Conservation (phyloP, 1,140 invertebrate species). For the Ips typographus region DNA sequence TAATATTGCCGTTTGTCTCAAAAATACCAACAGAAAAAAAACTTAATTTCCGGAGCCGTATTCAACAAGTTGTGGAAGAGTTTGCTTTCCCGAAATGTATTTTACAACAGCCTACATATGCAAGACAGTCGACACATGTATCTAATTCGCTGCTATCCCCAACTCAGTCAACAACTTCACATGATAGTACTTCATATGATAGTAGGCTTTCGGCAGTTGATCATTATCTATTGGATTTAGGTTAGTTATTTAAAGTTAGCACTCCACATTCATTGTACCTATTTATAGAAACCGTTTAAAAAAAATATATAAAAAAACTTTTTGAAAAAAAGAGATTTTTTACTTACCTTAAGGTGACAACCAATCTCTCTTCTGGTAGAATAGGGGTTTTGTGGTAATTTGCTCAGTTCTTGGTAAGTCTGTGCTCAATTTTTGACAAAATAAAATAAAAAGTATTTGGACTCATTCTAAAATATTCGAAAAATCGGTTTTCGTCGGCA, state of each 20-base stretch:
- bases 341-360: background rate
- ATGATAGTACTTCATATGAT: background rate
- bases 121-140: too few relatives aligned
- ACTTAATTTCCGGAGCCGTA: too few relatives aligned
- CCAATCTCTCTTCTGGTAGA: background rate
- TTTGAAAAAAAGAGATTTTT: background rate
- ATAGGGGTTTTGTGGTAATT: conserved; percentile 3
- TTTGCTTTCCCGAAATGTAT: too few relatives aligned
- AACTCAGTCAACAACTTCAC: background rate
- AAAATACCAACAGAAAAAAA: too few relatives aligned
- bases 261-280: background rate
- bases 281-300: background rate
- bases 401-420: too few relatives aligned
- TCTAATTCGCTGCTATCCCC: background rate
- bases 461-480: too few relatives aligned
- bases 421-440: too few relatives aligned
- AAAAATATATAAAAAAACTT: background rate
- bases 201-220: background rate
- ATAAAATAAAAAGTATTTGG: too few relatives aligned
- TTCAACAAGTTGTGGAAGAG: too few relatives aligned
- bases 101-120: too few relatives aligned
- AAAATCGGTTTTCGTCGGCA: too few relatives aligned
- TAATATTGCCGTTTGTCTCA: too few relatives aligned
- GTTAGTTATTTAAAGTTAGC: background rate
- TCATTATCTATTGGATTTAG: background rate